Conservation (phyloP, 2,888 invertebrate species). For the Chrysomela aeneicollis region DNA sequence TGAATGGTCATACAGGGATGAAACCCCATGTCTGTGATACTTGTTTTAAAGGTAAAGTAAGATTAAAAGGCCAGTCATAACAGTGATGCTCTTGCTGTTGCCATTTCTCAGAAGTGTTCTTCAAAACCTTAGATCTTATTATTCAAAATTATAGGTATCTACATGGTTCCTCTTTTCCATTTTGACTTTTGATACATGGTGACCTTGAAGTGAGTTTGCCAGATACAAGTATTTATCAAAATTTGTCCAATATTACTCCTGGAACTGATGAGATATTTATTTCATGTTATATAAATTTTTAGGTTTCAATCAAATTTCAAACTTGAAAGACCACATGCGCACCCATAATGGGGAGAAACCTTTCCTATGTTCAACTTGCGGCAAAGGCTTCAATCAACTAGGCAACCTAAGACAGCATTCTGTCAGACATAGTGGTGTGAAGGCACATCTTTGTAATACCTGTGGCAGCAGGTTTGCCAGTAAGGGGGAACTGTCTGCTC, state of each 20-base stretch:
- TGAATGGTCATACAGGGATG: slow-evolving; percentile 66
- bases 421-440: slow-evolving; percentile 61
- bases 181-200: no score
- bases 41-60: slow-evolving; percentile 64
- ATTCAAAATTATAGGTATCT: no score
- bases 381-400: slow-evolving; percentile 62
- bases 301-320: slow-evolving; percentile 63
- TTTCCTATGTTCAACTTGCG: slow-evolving; percentile 61
- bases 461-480: slow-evolving; percentile 62
- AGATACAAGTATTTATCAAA: no score
- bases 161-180: no score
- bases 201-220: no score
- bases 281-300: slow-evolving; percentile 22
- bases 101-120: no score
- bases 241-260: neutral
- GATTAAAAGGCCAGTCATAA: no score
- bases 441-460: slow-evolving; percentile 61
- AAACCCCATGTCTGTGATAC: slow-evolving; percentile 68
- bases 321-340: slow-evolving; percentile 61
- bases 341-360: slow-evolving; percentile 62
- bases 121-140: no score
- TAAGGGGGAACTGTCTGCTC: slow-evolving; percentile 61
- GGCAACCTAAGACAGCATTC: slow-evolving; percentile 60
- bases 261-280: neutral
- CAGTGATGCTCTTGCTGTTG: neutral